Conservation (phyloP, 2,797 vertebrate genomes). For the Myotis myotis region DNA sequence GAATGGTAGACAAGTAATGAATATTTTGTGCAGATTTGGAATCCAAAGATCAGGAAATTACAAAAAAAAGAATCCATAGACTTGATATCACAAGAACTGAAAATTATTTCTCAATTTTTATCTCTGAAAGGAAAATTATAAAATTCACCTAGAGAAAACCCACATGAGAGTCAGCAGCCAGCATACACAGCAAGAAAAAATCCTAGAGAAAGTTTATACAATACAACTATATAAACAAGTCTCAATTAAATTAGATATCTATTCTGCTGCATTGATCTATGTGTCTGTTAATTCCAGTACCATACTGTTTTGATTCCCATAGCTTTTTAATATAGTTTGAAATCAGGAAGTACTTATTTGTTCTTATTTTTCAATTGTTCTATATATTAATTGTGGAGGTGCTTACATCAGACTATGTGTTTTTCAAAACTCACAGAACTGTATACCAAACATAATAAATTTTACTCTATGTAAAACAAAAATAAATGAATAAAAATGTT, state of each 20-base stretch:
- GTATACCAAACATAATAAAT: not conserved
- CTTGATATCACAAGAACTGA: not conserved
- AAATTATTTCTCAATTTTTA: not conserved
- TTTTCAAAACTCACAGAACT: not conserved
- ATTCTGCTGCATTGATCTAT: not conserved
- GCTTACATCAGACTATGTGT: not conserved
- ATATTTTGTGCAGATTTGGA: not conserved
- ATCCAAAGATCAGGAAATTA: not conserved
- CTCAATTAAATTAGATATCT: not conserved
- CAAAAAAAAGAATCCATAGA: not conserved
- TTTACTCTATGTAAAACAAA: not conserved
- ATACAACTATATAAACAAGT: not conserved
- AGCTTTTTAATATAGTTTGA: not conserved
- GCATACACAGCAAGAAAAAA: not conserved
- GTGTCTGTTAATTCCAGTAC: not conserved
- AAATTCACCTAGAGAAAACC: not conserved
- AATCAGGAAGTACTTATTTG: not conserved
- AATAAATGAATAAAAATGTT: constrained; percentile 8
- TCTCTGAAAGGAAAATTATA: not conserved
- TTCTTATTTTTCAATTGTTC: not conserved
- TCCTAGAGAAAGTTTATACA: not conserved
- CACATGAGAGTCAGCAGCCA: not conserved
- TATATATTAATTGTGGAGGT: not conserved
- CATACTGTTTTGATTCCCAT: not conserved
- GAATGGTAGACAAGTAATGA: not conserved